A percentile compares a stretch with the other conserved stretches of the same genome.
These are phyloP conservation scores for Agriotes lineatus DNA, from an alignment of 2,888 invertebrate genomes.

Conservation along the genomic window DNA sequence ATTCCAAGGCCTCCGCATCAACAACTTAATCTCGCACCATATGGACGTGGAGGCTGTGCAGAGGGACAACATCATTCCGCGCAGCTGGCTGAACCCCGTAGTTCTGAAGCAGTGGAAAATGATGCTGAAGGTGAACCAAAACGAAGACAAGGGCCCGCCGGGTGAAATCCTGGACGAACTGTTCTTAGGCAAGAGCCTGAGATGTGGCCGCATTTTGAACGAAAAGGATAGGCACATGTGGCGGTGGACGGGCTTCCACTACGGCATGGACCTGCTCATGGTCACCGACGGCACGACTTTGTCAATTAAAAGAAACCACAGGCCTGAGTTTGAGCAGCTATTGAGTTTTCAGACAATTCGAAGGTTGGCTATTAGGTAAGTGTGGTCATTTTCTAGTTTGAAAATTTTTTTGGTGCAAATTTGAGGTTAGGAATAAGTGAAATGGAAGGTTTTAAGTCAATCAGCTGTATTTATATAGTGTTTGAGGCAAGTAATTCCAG, in stretches of 20 bases:
- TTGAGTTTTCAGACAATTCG: slow-evolving; percentile 70
- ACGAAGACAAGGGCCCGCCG: slow-evolving; percentile 72
- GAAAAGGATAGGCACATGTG: slow-evolving; percentile 78
- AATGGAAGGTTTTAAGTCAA: too few relatives aligned
- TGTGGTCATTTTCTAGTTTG: too few relatives aligned
- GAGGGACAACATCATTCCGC: slow-evolving; percentile 78
- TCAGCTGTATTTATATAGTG: not conserved
- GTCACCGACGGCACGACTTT: slow-evolving; percentile 72
- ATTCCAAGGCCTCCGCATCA: slow-evolving; percentile 75
- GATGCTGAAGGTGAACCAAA: slow-evolving; percentile 77
- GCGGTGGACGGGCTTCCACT: slow-evolving; percentile 86
- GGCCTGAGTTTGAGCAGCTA: slow-evolving; percentile 73
- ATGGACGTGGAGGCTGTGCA: slow-evolving; percentile 77
- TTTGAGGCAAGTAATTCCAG: too few relatives aligned
- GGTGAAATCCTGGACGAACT: slow-evolving; percentile 63
- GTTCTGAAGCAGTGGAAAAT: slow-evolving; percentile 78
- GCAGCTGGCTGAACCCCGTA: slow-evolving; percentile 74
- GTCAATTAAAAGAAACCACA: slow-evolving; percentile 73
- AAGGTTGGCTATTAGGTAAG: slow-evolving; percentile 59
- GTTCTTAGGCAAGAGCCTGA: slow-evolving; percentile 64
- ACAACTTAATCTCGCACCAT: slow-evolving; percentile 78
- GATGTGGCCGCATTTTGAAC: slow-evolving; percentile 75
- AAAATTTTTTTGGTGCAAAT: too few relatives aligned
- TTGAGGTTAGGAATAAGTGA: too few relatives aligned
- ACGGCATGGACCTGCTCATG: slow-evolving; percentile 80